phyloP scores from a whole-genome alignment of 2,797 vertebrate genomes.

The Poeciliopsis infans region DNA sequence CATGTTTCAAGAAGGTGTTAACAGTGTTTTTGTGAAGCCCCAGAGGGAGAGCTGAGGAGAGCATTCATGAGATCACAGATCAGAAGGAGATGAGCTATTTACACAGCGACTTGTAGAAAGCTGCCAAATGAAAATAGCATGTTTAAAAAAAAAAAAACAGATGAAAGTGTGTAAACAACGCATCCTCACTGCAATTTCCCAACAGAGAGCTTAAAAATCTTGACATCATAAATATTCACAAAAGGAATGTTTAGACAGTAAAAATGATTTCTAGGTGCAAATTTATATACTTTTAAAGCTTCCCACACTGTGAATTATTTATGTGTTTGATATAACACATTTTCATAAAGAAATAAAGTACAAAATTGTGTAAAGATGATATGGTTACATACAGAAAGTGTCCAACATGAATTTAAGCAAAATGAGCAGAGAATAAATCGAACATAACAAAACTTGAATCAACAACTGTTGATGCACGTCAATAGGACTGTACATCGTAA shows the following conservation, averaged over 20 bases:
- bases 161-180: conserved; percentile 23
- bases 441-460: background rate
- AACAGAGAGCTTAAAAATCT: background rate
- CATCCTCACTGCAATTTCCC: conserved; percentile 2
- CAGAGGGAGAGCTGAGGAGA: conserved; percentile 32
- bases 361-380: background rate
- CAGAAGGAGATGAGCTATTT: conserved; percentile 52
- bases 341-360: background rate
- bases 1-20: conserved; percentile 33
- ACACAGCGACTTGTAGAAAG: conserved; percentile 34
- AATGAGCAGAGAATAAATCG: background rate
- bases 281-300: background rate
- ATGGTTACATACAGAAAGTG: background rate
- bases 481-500: too few species aligned
- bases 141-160: conserved; percentile 5
- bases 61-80: conserved; percentile 54
- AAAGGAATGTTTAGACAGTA: background rate
- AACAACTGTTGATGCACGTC: background rate
- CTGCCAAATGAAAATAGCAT: conserved; percentile 49
- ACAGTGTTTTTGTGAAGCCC: conserved; percentile 22
- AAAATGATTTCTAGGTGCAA: conserved; percentile 12
- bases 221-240: background rate
- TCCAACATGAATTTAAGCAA: background rate
- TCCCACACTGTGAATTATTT: background rate
- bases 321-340: background rate